A percentile compares a stretch with the other conserved stretches of the same genome.
These are phyloP conservation scores for Drosophila sp. DNA, from an alignment of 1,140 invertebrate genomes.

Conservation along the genomic window DNA sequence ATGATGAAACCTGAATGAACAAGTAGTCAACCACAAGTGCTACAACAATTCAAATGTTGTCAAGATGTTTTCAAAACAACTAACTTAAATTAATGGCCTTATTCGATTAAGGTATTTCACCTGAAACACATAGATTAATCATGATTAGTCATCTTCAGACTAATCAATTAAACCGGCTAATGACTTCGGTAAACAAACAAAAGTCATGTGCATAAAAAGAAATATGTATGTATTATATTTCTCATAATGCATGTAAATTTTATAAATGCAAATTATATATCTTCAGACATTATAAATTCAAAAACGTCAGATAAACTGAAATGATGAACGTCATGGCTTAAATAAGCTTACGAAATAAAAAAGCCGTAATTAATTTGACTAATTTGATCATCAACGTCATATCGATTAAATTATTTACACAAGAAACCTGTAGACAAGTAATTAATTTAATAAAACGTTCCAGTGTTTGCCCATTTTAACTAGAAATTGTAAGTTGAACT, in stretches of 20 bases:
- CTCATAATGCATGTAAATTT: too few relatives aligned
- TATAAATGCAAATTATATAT: too few relatives aligned
- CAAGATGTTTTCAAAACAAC: not conserved
- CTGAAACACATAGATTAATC: conserved; percentile 7
- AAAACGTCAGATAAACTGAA: too few relatives aligned
- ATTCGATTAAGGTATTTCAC: not conserved
- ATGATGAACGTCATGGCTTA: too few relatives aligned
- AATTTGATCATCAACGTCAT: not conserved
- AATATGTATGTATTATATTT: too few relatives aligned
- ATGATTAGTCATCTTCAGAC: too few relatives aligned
- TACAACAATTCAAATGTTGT: too few relatives aligned
- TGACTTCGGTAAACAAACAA: too few relatives aligned
- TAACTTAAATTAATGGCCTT: not conserved
- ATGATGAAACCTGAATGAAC: not conserved
- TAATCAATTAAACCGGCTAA: too few relatives aligned
- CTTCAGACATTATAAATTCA: too few relatives aligned
- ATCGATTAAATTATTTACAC: not conserved
- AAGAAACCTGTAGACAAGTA: conserved; percentile 9
- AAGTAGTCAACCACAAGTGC: not conserved
- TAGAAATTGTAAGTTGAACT: conserved; percentile 20
- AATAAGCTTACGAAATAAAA: not conserved
- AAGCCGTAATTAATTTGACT: not conserved
- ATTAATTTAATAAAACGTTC: conserved; percentile 4
- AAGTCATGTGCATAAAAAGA: too few relatives aligned
- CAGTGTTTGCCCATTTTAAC: conserved; percentile 12